These are phyloP conservation scores for Myiozetetes cayanensis DNA, from an alignment of 2,113 vertebrate species.

Conservation along the genomic window DNA sequence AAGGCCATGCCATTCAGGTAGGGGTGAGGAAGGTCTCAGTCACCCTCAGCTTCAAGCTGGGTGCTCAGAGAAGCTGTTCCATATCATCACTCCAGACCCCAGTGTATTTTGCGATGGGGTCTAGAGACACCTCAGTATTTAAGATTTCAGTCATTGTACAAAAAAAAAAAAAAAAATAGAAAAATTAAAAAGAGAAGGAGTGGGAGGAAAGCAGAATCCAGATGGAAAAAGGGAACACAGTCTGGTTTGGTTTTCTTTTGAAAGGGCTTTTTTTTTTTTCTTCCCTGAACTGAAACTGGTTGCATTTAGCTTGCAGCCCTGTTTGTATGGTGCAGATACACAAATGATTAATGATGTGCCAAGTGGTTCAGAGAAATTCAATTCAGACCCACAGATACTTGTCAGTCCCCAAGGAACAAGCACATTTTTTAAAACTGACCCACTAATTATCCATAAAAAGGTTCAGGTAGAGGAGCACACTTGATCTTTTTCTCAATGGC, in stretches of 20 bases:
- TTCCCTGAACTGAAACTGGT: not conserved
- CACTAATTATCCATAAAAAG: slow-evolving; percentile 29
- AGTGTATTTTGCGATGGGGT: not conserved
- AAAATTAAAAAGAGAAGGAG: not conserved
- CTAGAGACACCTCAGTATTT: not conserved
- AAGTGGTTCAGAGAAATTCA: slow-evolving; percentile 31
- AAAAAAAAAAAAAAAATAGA: not conserved
- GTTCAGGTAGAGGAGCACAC: not conserved
- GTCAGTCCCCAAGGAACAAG: not conserved
- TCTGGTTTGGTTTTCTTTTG: not conserved
- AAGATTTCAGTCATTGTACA: not conserved
- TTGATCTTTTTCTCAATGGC: not conserved
- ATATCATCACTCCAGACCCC: not conserved
- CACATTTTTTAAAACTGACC: not conserved
- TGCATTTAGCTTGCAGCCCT: slow-evolving; percentile 31
- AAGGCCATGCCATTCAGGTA: accelerated
- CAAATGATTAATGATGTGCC: slow-evolving; percentile 49
- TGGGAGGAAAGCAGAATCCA: not conserved
- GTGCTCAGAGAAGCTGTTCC: not conserved
- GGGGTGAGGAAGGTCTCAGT: accelerated
- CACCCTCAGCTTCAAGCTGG: not conserved
- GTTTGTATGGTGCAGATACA: slow-evolving; percentile 4
- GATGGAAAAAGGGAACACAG: not conserved
- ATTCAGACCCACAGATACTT: slow-evolving; percentile 40
- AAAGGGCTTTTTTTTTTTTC: not conserved